These are phyloP conservation scores for Pinctada fucata DNA, from an alignment of 2,888 invertebrate genomes.

Conservation along the genomic window DNA sequence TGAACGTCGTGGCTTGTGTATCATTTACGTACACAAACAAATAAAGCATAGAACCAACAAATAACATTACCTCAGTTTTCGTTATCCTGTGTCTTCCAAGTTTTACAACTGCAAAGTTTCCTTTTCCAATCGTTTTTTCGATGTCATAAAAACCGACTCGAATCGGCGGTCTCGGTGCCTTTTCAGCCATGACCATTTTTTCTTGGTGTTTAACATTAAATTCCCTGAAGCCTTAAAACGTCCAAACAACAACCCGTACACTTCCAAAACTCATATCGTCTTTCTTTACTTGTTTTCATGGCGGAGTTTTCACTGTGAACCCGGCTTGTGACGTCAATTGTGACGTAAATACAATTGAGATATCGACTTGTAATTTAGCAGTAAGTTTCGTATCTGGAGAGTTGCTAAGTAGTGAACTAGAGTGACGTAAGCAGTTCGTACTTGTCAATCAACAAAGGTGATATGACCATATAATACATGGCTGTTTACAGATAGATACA, in stretches of 20 bases:
- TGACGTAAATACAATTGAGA: constrained; percentile 40
- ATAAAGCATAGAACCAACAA: too few relatives aligned
- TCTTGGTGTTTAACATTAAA: constrained; percentile 39
- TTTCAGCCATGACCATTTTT: constrained; percentile 69
- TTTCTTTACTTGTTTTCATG: constrained; percentile 40
- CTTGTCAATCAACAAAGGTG: constrained; percentile 24
- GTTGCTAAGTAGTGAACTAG: constrained; percentile 64
- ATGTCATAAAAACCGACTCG: constrained; percentile 96
- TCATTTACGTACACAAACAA: too few relatives aligned
- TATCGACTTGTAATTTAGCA: constrained; percentile 49
- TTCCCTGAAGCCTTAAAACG: constrained; percentile 37
- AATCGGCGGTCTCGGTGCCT: constrained; percentile 61
- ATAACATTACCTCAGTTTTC: constrained; percentile 92
- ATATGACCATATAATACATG: neutral
- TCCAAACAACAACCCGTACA: constrained; percentile 41
- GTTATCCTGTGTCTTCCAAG: constrained; percentile 98
- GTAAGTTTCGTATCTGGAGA: constrained; percentile 67
- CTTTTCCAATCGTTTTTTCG: constrained; percentile 98
- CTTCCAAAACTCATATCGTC: constrained; percentile 46
- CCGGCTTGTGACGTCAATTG: constrained; percentile 41
- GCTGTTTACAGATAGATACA: neutral
- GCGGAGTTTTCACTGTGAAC: constrained; percentile 35
- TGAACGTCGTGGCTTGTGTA: neutral
- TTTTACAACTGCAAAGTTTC: constrained; percentile 99
- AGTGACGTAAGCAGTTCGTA: constrained; percentile 56